These are phyloP conservation scores for Sinocyclocheilus maitianheensis DNA, from an alignment of 2,113 vertebrate species.

Conservation along the genomic window DNA sequence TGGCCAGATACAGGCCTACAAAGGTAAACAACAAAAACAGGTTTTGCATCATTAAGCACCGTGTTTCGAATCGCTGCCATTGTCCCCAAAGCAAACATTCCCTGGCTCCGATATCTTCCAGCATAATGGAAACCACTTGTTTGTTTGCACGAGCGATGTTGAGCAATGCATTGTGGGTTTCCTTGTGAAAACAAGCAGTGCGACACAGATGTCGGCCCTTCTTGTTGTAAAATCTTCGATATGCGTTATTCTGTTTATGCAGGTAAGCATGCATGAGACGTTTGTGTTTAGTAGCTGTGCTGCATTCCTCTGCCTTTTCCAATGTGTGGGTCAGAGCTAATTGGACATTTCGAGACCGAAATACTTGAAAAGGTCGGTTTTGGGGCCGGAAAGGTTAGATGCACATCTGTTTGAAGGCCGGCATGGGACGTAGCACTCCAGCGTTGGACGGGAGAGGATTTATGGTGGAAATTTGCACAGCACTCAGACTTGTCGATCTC, in stretches of 20 bases:
- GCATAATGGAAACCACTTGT: conserved; percentile 44
- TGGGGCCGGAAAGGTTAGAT: conserved; percentile 18
- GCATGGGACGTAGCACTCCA: not conserved
- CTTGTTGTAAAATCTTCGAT: not conserved
- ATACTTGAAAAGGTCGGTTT: conserved; percentile 50
- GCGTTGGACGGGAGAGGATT: conserved; percentile 26
- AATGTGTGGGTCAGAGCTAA: conserved; percentile 49
- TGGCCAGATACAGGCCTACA: conserved; percentile 29
- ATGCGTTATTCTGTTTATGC: not conserved
- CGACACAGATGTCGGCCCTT: not conserved
- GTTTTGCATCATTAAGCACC: conserved; percentile 27
- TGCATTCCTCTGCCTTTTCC: conserved; percentile 44
- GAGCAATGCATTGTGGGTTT: conserved; percentile 46
- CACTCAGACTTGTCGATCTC: conserved; percentile 44
- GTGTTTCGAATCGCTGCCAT: conserved; percentile 1
- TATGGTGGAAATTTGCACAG: conserved; percentile 11
- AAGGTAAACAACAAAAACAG: conserved; percentile 33
- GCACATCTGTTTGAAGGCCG: conserved; percentile 35
- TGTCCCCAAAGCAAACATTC: conserved; percentile 45
- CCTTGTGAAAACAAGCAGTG: conserved; percentile 21
- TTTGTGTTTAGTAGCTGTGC: conserved; percentile 29
- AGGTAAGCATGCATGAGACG: not conserved
- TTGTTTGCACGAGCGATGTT: conserved; percentile 36
- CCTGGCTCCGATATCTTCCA: conserved; percentile 37
- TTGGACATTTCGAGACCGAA: conserved; percentile 49